Percentiles rank a stretch among this genome's conserved stretches.
Evolutionary conservation across 2,113 vertebrate species (phyloP).

Genomic region (Morone saxatilis): DNA sequence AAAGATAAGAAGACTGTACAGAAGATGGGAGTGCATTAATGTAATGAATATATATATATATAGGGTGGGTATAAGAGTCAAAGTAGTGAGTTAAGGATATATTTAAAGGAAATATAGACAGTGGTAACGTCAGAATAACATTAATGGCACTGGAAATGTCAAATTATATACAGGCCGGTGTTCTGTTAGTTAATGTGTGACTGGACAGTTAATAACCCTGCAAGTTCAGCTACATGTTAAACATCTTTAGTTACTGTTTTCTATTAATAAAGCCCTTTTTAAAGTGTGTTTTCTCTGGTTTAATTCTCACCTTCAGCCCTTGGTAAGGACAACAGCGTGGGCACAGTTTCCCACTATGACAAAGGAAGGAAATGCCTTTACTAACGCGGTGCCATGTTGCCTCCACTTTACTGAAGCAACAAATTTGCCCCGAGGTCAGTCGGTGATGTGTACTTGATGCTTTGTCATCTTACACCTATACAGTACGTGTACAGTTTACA

Average conservation of each 20-base stretch:
- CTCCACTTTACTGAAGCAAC: conserved; percentile 13
- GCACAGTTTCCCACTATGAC: conserved; percentile 21
- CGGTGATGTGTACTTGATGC: conserved; percentile 24
- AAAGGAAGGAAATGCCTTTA: conserved; percentile 55
- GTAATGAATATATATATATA: too few species aligned
- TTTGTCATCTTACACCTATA: conserved; percentile 23
- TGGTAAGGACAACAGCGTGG: conserved; percentile 30
- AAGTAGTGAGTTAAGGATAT: too few species aligned
- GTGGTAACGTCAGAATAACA: not conserved
- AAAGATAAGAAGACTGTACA: too few species aligned
- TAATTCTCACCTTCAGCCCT: not conserved
- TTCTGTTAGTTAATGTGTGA: not conserved
- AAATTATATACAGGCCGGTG: not conserved
- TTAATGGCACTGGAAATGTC: not conserved
- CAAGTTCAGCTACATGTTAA: not conserved
- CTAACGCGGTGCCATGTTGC: conserved; percentile 4
- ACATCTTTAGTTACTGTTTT: not conserved
- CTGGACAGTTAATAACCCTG: not conserved
- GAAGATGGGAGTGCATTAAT: too few species aligned
- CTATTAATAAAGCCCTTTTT: not conserved
- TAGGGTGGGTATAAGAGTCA: too few species aligned
- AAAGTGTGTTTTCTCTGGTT: too few species aligned
- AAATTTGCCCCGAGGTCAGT: not conserved
- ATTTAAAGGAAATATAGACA: not conserved
- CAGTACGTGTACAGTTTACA: not conserved